These are phyloP conservation scores for Atta texana DNA, from an alignment of 1,140 invertebrate genomes.

Conservation along the genomic window DNA sequence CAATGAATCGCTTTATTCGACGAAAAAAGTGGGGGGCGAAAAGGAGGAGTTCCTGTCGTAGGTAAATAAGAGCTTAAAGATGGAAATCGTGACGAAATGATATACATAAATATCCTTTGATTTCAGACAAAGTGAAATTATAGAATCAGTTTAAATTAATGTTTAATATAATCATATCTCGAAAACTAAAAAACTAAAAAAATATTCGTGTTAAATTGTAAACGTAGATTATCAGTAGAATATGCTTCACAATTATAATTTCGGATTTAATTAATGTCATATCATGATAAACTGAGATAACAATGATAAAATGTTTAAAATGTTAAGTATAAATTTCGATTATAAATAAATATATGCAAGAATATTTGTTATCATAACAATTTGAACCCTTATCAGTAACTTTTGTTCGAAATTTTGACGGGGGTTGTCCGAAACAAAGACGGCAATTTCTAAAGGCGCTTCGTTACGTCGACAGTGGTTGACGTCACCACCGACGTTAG, in stretches of 20 bases:
- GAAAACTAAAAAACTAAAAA: neutral
- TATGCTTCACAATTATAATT: neutral
- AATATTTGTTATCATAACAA: conserved; percentile 66
- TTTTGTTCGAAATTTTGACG: conserved; percentile 71
- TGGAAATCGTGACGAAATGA: conserved; percentile 2
- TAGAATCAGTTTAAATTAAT: neutral
- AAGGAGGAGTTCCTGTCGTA: neutral
- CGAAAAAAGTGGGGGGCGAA: conserved; percentile 35
- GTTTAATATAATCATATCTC: neutral
- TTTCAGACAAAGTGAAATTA: neutral
- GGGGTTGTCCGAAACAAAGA: conserved; percentile 76
- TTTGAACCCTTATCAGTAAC: conserved; percentile 65
- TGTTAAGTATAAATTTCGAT: neutral
- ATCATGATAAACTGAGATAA: neutral
- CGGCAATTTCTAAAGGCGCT: conserved; percentile 77
- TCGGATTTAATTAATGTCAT: neutral
- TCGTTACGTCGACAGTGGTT: conserved; percentile 72
- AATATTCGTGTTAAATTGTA: neutral
- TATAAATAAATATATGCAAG: neutral
- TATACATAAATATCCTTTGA: conserved; percentile 10
- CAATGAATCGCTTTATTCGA: conserved; percentile 67
- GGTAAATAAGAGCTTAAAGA: conserved; percentile 43
- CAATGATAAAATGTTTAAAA: neutral
- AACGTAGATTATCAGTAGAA: neutral
- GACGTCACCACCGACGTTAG: conserved; percentile 77